A percentile compares a stretch with the other conserved stretches of the same genome.
phyloP scores from a whole-genome alignment of 2,113 vertebrate genomes.

The Bos taurus region DNA sequence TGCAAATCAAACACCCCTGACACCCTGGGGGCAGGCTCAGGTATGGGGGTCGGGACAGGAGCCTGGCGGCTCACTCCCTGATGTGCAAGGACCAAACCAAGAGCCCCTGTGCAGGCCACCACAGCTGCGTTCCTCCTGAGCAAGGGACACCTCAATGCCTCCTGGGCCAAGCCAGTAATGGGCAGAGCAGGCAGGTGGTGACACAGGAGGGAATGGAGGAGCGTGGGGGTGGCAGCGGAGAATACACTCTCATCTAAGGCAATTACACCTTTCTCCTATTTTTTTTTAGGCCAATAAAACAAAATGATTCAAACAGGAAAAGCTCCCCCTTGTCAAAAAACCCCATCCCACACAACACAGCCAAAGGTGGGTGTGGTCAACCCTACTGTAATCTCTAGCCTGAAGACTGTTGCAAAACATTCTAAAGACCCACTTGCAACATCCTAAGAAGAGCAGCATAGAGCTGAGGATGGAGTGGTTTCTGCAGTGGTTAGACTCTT shows the following conservation, averaged over 20 bases:
- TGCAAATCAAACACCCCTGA: background rate
- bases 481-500: background rate
- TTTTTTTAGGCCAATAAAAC: background rate
- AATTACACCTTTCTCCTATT: background rate
- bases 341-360: background rate
- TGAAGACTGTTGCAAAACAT: background rate
- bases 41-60: background rate
- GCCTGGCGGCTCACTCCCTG: background rate
- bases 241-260: background rate
- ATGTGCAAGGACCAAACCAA: background rate
- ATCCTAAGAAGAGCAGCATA: background rate
- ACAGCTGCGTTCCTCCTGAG: background rate
- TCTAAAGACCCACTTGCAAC: background rate
- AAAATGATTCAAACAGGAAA: background rate
- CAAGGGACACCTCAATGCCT: background rate
- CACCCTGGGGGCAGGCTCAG: conserved; percentile 11
- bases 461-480: background rate
- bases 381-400: background rate
- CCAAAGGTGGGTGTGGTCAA: background rate
- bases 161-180: background rate
- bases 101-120: background rate
- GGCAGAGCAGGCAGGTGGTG: background rate
- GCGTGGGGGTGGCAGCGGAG: background rate
- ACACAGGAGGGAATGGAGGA: background rate
- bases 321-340: background rate